phyloP scores from a whole-genome alignment of 1,140 invertebrate species.

The Bombyx mori region DNA sequence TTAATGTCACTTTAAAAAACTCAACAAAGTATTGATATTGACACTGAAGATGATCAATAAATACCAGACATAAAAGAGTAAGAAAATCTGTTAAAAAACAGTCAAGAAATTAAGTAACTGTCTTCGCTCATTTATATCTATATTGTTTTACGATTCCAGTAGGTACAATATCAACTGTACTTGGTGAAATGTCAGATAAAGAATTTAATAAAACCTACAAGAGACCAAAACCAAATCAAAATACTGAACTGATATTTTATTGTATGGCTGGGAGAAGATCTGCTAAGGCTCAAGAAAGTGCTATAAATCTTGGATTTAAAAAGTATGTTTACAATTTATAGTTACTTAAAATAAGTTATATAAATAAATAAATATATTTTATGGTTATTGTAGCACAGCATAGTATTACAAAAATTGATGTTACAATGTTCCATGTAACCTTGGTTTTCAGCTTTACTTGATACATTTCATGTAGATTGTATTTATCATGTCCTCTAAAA shows the following conservation, averaged over 20 bases:
- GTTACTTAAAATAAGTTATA: neutral
- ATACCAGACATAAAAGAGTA: too few relatives aligned
- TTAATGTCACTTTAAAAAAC: too few relatives aligned
- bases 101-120: too few relatives aligned
- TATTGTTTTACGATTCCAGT: slow-evolving; percentile 36
- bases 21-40: too few relatives aligned
- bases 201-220: slow-evolving; percentile 60
- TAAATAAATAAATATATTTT: too few relatives aligned
- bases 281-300: slow-evolving; percentile 70
- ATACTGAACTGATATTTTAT: slow-evolving; percentile 74
- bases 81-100: too few relatives aligned
- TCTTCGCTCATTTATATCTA: too few relatives aligned
- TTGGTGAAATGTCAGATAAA: slow-evolving; percentile 53
- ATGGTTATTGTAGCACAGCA: neutral
- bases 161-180: slow-evolving; percentile 51
- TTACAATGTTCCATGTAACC: too few relatives aligned
- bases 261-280: slow-evolving; percentile 75
- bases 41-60: too few relatives aligned
- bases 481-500: too few relatives aligned
- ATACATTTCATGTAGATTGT: too few relatives aligned
- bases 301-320: slow-evolving; percentile 72
- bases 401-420: slow-evolving; percentile 2
- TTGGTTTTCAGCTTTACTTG: too few relatives aligned
- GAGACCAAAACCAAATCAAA: slow-evolving; percentile 69
- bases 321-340: slow-evolving; percentile 62